These are phyloP conservation scores for Anagyrus pseudococci DNA, from an alignment of 2,888 invertebrate species.

Conservation along the genomic window DNA sequence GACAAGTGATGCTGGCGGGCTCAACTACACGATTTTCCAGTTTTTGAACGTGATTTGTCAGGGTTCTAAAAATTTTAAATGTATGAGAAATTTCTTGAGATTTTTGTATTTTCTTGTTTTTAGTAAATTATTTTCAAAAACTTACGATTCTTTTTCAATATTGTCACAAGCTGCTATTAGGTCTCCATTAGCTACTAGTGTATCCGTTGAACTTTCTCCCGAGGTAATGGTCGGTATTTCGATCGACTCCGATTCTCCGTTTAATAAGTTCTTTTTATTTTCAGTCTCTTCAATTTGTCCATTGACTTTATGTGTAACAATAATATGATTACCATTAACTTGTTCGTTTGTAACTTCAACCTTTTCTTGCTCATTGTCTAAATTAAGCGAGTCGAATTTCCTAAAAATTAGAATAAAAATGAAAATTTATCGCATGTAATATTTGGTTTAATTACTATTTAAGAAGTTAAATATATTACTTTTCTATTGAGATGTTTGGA, in stretches of 20 bases:
- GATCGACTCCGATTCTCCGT: conserved; percentile 48
- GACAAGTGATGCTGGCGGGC: conserved; percentile 35
- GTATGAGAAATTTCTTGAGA: neutral
- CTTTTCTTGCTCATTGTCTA: conserved; percentile 54
- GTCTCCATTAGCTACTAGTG: conserved; percentile 61
- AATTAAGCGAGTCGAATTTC: conserved; percentile 57
- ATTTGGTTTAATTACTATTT: neutral
- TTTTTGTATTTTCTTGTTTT: too few species aligned
- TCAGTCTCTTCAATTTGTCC: conserved; percentile 43
- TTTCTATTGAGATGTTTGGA: conserved; percentile 80
- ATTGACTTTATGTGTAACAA: conserved; percentile 7
- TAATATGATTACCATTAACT: neutral
- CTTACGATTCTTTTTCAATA: conserved; percentile 53
- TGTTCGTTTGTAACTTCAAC: conserved; percentile 45
- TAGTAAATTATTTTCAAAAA: neutral
- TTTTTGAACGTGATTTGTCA: conserved; percentile 41
- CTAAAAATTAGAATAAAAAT: conserved; percentile 40
- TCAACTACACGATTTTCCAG: conserved; percentile 44
- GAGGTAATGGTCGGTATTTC: conserved; percentile 56
- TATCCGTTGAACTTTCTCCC: conserved; percentile 67
- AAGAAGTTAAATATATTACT: conserved; percentile 63
- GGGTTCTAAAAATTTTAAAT: conserved; percentile 41
- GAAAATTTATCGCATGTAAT: neutral
- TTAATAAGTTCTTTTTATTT: conserved; percentile 45
- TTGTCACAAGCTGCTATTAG: conserved; percentile 42